Percentiles rank a stretch among this genome's conserved stretches.
Conservation (phyloP, 2,113 vertebrate genomes). For the Nesogale talazaci region DNA sequence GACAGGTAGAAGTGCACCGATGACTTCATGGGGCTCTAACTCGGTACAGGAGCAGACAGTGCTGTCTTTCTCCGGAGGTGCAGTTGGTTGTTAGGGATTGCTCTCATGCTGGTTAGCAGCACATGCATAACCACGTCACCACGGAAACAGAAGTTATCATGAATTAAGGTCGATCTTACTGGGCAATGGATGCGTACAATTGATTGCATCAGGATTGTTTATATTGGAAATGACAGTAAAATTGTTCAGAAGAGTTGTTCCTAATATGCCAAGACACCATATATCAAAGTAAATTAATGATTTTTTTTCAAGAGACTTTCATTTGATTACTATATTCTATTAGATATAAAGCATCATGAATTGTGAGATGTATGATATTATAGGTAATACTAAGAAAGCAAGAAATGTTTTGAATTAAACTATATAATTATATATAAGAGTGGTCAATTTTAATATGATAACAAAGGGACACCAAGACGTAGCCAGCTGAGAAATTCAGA, state of each 20-base stretch:
- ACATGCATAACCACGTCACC: no score
- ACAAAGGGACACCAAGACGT: not conserved
- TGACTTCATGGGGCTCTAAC: no score
- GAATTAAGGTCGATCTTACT: not conserved
- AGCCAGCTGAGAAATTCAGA: not conserved
- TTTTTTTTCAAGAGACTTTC: not conserved
- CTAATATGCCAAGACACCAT: not conserved
- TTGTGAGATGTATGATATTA: not conserved
- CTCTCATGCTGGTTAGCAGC: no score
- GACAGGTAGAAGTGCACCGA: no score
- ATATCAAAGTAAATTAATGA: not conserved
- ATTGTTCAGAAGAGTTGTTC: not conserved
- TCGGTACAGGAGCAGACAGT: no score
- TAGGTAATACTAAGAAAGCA: not conserved
- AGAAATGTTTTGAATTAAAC: not conserved
- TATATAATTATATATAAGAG: not conserved
- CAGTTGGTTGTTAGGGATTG: no score
- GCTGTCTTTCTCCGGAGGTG: no score
- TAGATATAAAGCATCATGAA: not conserved
- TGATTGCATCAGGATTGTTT: not conserved
- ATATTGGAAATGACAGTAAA: not conserved
- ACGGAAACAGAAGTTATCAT: no score
- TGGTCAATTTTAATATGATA: not conserved
- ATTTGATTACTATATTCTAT: not conserved
- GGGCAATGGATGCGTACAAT: not conserved